Evolutionary conservation across 2,797 vertebrate genomes (phyloP).

Genomic region (Mallotus villosus): DNA sequence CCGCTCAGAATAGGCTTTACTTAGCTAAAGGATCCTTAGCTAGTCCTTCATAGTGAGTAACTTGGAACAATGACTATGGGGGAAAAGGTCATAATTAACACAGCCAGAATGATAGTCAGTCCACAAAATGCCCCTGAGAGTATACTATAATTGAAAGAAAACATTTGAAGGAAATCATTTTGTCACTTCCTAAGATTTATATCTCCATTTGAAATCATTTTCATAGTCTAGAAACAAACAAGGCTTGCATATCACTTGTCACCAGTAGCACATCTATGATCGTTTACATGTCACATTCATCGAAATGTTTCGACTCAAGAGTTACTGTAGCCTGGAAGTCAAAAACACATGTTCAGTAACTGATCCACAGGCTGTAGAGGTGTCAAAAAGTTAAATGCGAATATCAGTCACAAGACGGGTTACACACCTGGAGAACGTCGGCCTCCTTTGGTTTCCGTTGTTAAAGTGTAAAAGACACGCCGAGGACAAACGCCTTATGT

Average conservation of each 20-base stretch:
- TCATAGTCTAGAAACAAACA: background rate
- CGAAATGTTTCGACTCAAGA: background rate
- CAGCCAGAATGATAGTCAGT: background rate
- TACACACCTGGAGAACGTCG: constrained; percentile 13
- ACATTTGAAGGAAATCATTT: background rate
- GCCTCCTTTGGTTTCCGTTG: background rate
- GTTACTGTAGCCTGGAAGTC: too few relatives aligned
- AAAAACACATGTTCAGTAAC: background rate
- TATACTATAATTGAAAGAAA: background rate
- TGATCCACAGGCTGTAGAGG: background rate
- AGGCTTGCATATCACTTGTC: background rate
- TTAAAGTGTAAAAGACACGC: background rate
- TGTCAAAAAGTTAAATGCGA: background rate
- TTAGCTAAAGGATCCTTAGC: constrained; percentile 21
- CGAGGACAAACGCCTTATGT: background rate
- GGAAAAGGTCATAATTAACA: background rate
- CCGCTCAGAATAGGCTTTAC: constrained; percentile 71
- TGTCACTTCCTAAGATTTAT: background rate
- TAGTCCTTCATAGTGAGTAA: constrained; percentile 9
- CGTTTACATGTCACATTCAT: background rate
- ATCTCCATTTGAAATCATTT: too few relatives aligned
- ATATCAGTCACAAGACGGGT: background rate
- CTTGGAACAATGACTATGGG: background rate
- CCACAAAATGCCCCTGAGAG: background rate
- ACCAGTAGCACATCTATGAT: background rate